Conservation (phyloP, 2,113 vertebrate species). For the Pangasianodon hypophthalmus region DNA sequence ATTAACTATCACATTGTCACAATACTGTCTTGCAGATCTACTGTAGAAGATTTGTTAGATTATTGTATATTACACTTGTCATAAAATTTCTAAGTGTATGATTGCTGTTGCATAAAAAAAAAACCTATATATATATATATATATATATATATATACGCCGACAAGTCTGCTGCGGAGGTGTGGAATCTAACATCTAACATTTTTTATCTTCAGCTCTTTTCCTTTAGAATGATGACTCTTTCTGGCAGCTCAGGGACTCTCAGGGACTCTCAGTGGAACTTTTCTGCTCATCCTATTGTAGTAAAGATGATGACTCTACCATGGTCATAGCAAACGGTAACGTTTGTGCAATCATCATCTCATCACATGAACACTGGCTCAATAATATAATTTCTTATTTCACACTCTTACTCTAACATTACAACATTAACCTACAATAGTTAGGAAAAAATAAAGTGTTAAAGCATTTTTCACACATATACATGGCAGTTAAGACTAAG, state of each 20-base stretch:
- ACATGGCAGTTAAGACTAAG: not conserved
- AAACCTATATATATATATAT: no score
- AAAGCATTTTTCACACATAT: not conserved
- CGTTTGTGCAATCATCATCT: not conserved
- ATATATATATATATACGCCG: not conserved
- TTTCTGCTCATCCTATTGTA: not conserved
- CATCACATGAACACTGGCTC: not conserved
- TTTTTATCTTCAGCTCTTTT: not conserved
- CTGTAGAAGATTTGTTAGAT: not conserved
- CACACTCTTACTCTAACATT: not conserved
- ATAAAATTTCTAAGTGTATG: not conserved
- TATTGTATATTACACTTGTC: not conserved
- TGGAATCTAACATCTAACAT: not conserved
- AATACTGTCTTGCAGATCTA: not conserved
- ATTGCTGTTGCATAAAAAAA: not conserved
- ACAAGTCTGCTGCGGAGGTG: not conserved
- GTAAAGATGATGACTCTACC: not conserved
- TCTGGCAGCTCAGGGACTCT: conserved; percentile 3
- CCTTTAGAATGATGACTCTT: not conserved
- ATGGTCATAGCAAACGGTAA: not conserved
- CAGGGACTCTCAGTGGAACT: not conserved
- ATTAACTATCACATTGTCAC: not conserved
- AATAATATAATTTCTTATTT: not conserved
- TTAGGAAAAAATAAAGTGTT: not conserved
- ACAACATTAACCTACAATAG: not conserved